phyloP scores from a whole-genome alignment of 2,113 vertebrate species.

The Sebastes schlegelii region DNA sequence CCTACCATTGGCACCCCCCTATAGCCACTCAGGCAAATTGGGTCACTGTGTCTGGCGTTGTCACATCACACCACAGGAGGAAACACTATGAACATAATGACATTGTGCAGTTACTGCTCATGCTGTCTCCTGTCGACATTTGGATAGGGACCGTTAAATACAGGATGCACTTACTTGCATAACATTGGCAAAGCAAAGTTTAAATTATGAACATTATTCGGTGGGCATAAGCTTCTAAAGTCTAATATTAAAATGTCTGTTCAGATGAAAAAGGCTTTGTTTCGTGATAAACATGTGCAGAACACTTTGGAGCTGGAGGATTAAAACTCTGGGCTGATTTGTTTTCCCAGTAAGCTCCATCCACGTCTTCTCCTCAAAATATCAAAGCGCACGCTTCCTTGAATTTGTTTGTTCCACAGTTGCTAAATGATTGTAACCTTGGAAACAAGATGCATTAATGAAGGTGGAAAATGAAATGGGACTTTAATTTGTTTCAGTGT shows the following conservation, averaged over 20 bases:
- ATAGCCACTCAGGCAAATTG: slow-evolving; percentile 73
- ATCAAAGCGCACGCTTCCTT: slow-evolving; percentile 69
- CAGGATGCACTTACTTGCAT: slow-evolving; percentile 11
- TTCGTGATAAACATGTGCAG: slow-evolving; percentile 69
- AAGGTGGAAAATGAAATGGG: slow-evolving; percentile 83
- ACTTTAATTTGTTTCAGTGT: slow-evolving; percentile 82
- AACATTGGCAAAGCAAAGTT: slow-evolving; percentile 45
- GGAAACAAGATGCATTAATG: slow-evolving; percentile 82
- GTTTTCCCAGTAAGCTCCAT: slow-evolving; percentile 62
- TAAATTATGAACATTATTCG: slow-evolving; percentile 51
- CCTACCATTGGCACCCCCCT: slow-evolving; percentile 54
- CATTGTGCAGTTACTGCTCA: slow-evolving; percentile 61
- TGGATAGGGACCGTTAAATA: slow-evolving; percentile 28
- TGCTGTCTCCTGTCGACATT: slow-evolving; percentile 38
- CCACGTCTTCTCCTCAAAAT: slow-evolving; percentile 60
- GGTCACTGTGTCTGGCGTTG: slow-evolving; percentile 82
- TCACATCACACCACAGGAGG: slow-evolving; percentile 70
- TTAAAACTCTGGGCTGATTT: slow-evolving; percentile 71
- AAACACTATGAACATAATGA: slow-evolving; percentile 59
- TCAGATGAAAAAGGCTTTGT: slow-evolving; percentile 69
- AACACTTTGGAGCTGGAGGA: slow-evolving; percentile 64
- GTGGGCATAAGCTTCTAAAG: slow-evolving; percentile 58
- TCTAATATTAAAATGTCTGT: slow-evolving; percentile 69
- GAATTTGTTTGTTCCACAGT: slow-evolving; percentile 73
- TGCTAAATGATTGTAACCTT: slow-evolving; percentile 81